Evolutionary conservation across 2,888 invertebrate species (phyloP), one percentile per base, ranked within the genome.

Genomic region (Choreutis nemorana): DNA sequence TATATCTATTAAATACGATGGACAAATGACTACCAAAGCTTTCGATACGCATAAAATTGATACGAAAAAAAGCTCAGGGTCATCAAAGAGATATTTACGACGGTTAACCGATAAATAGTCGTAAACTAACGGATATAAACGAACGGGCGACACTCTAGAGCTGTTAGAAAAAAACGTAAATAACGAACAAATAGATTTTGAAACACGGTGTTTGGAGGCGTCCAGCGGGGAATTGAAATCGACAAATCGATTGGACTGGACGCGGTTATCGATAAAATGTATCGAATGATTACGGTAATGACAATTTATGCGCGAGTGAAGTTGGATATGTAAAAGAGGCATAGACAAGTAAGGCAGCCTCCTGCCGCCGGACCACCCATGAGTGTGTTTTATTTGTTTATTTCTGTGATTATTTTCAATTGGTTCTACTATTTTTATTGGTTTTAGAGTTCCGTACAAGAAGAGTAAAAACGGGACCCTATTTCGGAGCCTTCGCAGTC

Each of bases 201-300:
- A 44, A 50, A 47, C 39, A 43, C 45, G 40, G 33, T 24, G 46
- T 58, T 62, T 49, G 46, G 43, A 51, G 55, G 58, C 60, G 53
- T 55, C 55, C 60, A 60, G 39, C 57, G 45, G 57, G 50, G 65
- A 55, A 60, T 54, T 56, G 48, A 51, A 51, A 55, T 45, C 42
- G 37, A 22, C 39, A 50, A 56, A 60, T 60, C 61, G 60, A 66
- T 62, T 55, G 57, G 54, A 54, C 41, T 45, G 54, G 48, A 7
- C 56, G 37, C 47, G 50, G 49, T 50, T 61, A 65, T 65, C 65
- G 65, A 59, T 62, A 52, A 50, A 57, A 60, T 49, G 58, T 55
- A 64, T 64, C 68, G 59, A 51, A 61, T 67, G 66, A 72, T 72
- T 71, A 63, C 59, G 48, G 60, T 71, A 70, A 73, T 70, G 71